Evolutionary conservation across 2,888 invertebrate genomes (phyloP), one percentile per base, ranked within the genome.

Genomic region (Drosophila flavopinicola): DNA sequence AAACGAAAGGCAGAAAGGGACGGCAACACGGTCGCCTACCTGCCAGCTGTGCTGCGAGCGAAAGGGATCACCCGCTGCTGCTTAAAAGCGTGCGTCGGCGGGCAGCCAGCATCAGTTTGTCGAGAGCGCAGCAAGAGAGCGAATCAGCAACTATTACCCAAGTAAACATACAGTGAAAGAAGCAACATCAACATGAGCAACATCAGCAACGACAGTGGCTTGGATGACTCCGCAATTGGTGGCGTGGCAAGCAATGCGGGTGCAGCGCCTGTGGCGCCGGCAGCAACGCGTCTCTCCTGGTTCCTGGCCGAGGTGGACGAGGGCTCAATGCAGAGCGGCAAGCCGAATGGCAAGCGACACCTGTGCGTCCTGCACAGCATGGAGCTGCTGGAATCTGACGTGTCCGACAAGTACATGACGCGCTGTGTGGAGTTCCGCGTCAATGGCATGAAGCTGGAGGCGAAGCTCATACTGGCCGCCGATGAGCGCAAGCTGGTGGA

Each of bases 271-370:
- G n/a, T n/a, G 1, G 25, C 48, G 10, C 35, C 48, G 1, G 6
- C 33, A 6, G 61, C 71, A n/a, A 83, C 86, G 6, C 78, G 87
- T 9, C 58, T 89, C 23, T 89, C 88, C 1, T 89, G 89, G 90
- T 82, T 89, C 33, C 61, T 89, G 3, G 69, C 88, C 11, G 87
- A 89, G 39, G 77, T 88, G 33, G 88, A 85, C 13, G 80, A 87
- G 3, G 87, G 77, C 0, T 29, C 48, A 1, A 27, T 71, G 33
- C 53, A 52, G 9, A 48, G 51, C 0, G 79, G 69, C 2, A 37
- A 42, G 1, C 54, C 65, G 0, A 77, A 60, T 45, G 74, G 78
- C 1, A 52, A 51, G 7, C 61, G 30, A 2, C 52, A 53, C 0
- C 61, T 76, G 30, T 77, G 66, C 23, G 67, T 83, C 0, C 72